Base-by-base conservation (phyloP, 2,888 invertebrate genomes). In the Merodon equestris region DNA sequence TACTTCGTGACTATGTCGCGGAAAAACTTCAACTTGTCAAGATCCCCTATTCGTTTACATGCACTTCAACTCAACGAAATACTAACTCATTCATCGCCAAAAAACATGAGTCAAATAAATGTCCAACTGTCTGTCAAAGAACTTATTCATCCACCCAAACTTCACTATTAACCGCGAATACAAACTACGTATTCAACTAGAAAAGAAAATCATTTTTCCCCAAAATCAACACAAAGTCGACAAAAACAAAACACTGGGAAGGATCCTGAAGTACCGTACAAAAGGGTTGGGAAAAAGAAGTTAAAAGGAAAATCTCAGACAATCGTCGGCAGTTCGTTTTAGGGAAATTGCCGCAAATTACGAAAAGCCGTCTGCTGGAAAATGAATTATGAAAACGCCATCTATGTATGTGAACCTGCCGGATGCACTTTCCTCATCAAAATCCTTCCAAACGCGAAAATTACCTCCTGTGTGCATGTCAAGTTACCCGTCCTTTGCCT, bases 401-500 rank as follows among this genome's bases (percentile, higher is more conserved):
- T 79, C 68, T 68, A 74, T 74, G 68, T 68, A 74, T 74, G 68
- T 79, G 58, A 64, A 64, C 74, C 64, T 57, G 73, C 79, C 79
- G 74, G 79, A 79, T 79, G 79, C 79, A 68, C 79, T 79, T 79
- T 79, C 74, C 64, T 79, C 79, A 74, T 79, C 79, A 79, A 79
- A 79, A 79, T 70, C 74, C 68, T 79, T 79, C 63, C 68, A 77
- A 77, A 77, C 73, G 77, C 67, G 77, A 77, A 77, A 77, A 77
- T 77, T 77, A 77, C 77, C 77, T 77, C 77, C 77, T 77, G 77
- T 77, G 73, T 77, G 77, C 77, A 77, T 77, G 77, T 77, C 77
- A 77, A 72, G 77, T 77, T 77, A 57, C 77, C 61, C 73, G 27
- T 27, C 27, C 7, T 27, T 7, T 27, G 27, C 7, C 27, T 77